Evolutionary conservation across 2,113 vertebrate genomes (phyloP).

Genomic region (Rhinoptilus africanus): DNA sequence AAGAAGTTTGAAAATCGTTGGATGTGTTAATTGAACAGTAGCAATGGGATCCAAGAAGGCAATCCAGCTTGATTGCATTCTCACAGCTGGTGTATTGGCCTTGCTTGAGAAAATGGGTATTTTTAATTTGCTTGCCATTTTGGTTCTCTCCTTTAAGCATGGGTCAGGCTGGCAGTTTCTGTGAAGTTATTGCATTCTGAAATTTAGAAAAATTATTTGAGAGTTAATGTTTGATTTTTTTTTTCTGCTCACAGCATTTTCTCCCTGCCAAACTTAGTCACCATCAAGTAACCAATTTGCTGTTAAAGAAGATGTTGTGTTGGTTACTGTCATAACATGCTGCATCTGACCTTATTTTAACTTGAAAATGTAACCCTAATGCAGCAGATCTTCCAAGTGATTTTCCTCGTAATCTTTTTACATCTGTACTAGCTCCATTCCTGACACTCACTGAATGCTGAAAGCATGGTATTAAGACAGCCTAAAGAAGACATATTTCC

Average conservation of each 20-base stretch:
- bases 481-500: neutral
- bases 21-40: neutral
- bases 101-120: neutral
- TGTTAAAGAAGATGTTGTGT: neutral
- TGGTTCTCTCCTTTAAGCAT: neutral
- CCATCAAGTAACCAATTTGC: neutral
- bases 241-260: neutral
- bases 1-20: neutral
- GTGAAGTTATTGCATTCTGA: neutral
- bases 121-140: neutral
- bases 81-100: neutral
- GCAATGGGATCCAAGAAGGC: neutral
- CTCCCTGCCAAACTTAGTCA: neutral
- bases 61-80: neutral
- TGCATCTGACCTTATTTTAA: neutral
- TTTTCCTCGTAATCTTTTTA: neutral
- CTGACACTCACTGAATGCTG: neutral
- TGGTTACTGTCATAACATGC: neutral
- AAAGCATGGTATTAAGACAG: neutral
- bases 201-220: neutral
- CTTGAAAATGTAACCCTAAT: neutral
- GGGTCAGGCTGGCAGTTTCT: neutral
- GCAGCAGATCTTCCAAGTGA: neutral
- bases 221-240: neutral
- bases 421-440: neutral